A percentile compares a stretch with the other conserved stretches of the same genome.
Evolutionary conservation across 1,140 invertebrate species (phyloP).

Genomic region (Zaprionus tsacasi): DNA sequence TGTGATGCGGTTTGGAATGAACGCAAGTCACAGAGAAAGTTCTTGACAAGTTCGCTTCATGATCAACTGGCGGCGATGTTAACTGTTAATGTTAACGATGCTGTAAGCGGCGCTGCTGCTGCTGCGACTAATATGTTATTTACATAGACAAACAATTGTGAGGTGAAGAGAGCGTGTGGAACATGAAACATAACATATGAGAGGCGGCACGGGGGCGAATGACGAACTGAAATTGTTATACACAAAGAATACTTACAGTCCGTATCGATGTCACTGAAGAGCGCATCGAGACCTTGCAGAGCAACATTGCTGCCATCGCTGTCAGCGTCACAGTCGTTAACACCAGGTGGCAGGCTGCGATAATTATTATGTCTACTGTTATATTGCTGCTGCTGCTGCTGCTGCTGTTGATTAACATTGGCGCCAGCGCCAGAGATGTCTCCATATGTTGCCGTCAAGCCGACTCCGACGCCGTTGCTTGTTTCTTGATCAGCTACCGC

Average conservation of each 20-base stretch:
- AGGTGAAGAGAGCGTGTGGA: conserved; percentile 7
- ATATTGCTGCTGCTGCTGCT: conserved; percentile 65
- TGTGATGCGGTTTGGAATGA: conserved; percentile 90
- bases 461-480: conserved; percentile 18
- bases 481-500: conserved; percentile 80
- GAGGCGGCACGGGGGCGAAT: not conserved
- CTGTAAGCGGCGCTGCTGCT: not conserved
- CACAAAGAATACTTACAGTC: conserved; percentile 62
- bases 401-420: conserved; percentile 55
- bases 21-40: conserved; percentile 92
- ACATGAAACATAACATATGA: not conserved
- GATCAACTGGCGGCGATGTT: not conserved
- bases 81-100: not conserved
- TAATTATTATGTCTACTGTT: conserved; percentile 39
- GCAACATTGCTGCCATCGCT: conserved; percentile 63
- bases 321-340: conserved; percentile 59
- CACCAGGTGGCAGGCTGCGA: conserved; percentile 37
- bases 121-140: conserved; percentile 23
- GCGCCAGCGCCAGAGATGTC: conserved; percentile 70
- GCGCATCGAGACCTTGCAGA: conserved; percentile 66
- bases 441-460: conserved; percentile 51
- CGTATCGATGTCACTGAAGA: conserved; percentile 59
- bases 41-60: conserved; percentile 87
- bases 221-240: not conserved
- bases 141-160: conserved; percentile 36